Conservation (phyloP, 2,888 invertebrate species). For the Nephrotoma flavescens region DNA sequence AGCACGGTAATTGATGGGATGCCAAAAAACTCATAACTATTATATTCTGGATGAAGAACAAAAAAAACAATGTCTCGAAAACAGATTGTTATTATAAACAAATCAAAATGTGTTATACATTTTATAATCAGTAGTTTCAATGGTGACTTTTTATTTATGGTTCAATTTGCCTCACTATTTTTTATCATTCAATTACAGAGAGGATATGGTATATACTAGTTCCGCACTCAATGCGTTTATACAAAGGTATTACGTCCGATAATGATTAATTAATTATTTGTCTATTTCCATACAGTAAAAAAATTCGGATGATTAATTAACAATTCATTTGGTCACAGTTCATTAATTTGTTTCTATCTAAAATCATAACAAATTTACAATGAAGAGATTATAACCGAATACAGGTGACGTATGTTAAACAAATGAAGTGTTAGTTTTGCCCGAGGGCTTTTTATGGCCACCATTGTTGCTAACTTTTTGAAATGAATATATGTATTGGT, state of each 20-base stretch:
- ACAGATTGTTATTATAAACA: background rate
- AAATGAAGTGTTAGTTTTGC: no score
- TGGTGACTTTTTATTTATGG: background rate
- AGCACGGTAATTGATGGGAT: background rate
- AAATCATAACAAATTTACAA: no score
- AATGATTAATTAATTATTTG: background rate
- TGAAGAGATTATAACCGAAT: no score
- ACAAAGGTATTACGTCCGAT: background rate
- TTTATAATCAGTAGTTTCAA: background rate
- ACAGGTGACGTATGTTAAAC: no score
- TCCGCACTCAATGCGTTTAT: background rate
- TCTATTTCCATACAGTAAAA: background rate
- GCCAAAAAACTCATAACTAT: no score
- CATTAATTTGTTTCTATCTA: no score
- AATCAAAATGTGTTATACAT: no score
- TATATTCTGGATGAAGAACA: background rate
- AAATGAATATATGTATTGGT: no score
- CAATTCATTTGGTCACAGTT: no score
- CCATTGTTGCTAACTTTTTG: no score
- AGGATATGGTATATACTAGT: background rate
- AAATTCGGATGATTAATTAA: no score
- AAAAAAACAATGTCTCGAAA: background rate
- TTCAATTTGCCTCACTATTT: background rate
- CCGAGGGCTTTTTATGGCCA: no score
- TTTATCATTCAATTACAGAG: background rate